Conservation (phyloP, 2,797 vertebrate genomes). For the Varecia variegata region DNA sequence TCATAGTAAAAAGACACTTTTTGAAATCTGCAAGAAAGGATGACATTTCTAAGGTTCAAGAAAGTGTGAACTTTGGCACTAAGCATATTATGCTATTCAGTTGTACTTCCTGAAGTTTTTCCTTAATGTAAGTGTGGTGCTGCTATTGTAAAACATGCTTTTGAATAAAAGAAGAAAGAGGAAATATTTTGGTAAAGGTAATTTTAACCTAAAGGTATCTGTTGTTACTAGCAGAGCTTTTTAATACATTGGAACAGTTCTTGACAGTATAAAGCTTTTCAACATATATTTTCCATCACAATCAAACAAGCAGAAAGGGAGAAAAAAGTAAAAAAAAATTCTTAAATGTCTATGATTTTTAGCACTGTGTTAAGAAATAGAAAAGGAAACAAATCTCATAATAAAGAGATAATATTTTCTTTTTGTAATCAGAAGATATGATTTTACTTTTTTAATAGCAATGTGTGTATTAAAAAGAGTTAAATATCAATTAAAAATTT, state of each 20-base stretch:
- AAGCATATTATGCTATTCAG: constrained; percentile 46
- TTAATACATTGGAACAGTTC: constrained; percentile 1
- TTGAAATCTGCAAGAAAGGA: constrained; percentile 47
- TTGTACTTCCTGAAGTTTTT: constrained; percentile 59
- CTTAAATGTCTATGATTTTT: not conserved
- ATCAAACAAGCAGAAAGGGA: constrained; percentile 3
- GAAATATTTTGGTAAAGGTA: constrained; percentile 53
- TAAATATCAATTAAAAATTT: not conserved
- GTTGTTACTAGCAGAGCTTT: constrained; percentile 47
- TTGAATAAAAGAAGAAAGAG: constrained; percentile 58
- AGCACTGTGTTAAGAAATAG: not conserved
- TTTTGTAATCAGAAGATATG: not conserved
- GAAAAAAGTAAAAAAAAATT: not conserved
- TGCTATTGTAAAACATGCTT: constrained; percentile 56
- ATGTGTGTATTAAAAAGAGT: not conserved
- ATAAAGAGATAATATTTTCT: not conserved
- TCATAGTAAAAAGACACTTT: constrained; percentile 58
- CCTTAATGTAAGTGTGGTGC: constrained; percentile 47
- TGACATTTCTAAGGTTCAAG: constrained; percentile 62
- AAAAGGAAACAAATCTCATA: constrained; percentile 8
- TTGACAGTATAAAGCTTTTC: constrained; percentile 9
- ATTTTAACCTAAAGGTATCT: constrained; percentile 65
- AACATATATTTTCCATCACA: constrained; percentile 15
- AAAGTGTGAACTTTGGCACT: constrained; percentile 62
- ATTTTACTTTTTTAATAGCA: not conserved